These are phyloP conservation scores for Propithecus perrieri DNA, from an alignment of 2,797 vertebrate genomes.

Conservation along the genomic window DNA sequence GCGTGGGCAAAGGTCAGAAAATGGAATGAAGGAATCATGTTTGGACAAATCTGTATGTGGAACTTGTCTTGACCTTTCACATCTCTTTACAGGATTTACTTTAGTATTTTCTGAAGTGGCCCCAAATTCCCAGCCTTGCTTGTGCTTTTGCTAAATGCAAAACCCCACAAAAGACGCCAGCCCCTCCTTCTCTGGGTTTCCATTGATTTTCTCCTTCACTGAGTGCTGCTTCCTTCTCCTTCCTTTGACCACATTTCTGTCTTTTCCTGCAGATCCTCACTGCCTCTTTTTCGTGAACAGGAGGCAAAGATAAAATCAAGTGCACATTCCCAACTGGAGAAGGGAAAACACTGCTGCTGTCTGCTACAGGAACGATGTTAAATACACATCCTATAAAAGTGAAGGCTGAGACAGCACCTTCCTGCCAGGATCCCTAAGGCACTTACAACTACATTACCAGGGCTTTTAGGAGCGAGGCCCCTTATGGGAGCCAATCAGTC, in stretches of 20 bases:
- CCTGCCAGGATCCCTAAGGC: background rate
- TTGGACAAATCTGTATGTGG: background rate
- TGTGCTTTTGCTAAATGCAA: background rate
- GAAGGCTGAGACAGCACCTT: background rate
- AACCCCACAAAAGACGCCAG: background rate
- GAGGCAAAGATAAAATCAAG: constrained; percentile 32
- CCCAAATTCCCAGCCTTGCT: background rate
- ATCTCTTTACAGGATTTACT: background rate
- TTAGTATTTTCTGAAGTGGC: background rate
- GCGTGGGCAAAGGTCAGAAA: background rate
- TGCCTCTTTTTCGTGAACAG: background rate
- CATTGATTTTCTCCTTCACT: background rate
- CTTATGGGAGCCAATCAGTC: background rate
- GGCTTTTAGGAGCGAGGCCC: background rate
- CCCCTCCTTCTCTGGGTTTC: background rate
- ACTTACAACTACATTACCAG: background rate
- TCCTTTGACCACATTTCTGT: background rate
- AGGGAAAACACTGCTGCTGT: background rate
- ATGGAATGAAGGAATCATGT: background rate
- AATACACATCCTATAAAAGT: background rate
- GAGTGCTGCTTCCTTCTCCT: background rate
- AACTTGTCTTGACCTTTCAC: background rate
- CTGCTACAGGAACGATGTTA: background rate
- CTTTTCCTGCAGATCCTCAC: background rate
- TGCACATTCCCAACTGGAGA: background rate